Evolutionary conservation across 2,888 invertebrate species (phyloP), one percentile per base, ranked within the genome.

Genomic region (Myopa tessellatipennis): DNA sequence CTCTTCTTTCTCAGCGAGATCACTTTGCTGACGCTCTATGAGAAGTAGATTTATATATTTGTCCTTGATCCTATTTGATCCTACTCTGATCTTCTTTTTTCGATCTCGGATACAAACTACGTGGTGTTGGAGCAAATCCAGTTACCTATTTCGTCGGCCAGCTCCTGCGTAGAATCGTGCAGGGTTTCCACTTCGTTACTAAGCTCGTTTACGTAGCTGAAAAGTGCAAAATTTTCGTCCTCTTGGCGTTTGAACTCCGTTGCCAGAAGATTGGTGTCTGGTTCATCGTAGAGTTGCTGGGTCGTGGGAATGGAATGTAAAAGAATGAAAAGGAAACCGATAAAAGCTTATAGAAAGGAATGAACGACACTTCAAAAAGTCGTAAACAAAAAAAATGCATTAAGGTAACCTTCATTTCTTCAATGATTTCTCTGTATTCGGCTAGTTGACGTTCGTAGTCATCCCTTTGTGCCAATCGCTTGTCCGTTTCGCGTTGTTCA

Each of bases 201-300:
- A 78, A 97, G 91, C 86, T 96, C 96, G 86, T 96, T 97, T 60
- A 97, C 95, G 86, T 96, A 97, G 89, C 94, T 96, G 87, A 97
- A 98, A 0, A 96, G 91, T 0, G 97, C 96, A 87, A 97, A 97
- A 90, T 97, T 98, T 87, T 95, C 95, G 83, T 96, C 96, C 85
- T 97, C 97, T 79, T 95, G 93, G 52, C 94, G 92, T n/a, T 93
- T 91, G 88, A 95, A 97, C 86, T 94, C 92, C 4, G 91, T 91
- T 10, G 94, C 93, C 67, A 96, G 88, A 26, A 92, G 92, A 80
- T 93, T 92, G 26, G 94, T 91, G 81, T 94, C 92, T 3, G 91
- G 90, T 84, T 94, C 94, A 0, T 92, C 92, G 50, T 92, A 89
- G 10, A 89, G 80, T 52, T 79, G 74, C 84, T 84, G 26, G 4